These are phyloP conservation scores for Amphiprion ocellaris DNA, from an alignment of 2,113 vertebrate species.

Conservation along the genomic window DNA sequence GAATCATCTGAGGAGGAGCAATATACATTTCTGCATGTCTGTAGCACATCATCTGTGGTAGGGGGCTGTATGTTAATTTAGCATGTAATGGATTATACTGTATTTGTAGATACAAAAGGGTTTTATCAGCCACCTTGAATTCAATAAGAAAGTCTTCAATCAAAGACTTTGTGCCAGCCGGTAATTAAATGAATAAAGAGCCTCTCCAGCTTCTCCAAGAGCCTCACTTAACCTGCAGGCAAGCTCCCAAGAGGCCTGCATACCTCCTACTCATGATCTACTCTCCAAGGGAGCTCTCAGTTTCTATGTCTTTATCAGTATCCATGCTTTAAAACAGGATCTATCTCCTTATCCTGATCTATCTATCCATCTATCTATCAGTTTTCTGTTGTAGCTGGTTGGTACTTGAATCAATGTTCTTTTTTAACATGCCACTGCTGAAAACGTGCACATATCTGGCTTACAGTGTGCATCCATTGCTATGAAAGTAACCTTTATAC, in stretches of 20 bases:
- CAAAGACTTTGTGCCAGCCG: conserved; percentile 60
- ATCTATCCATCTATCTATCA: neutral
- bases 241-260: conserved; percentile 57
- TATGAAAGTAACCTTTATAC: neutral
- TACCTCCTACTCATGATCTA: conserved; percentile 60
- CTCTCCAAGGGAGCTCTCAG: conserved; percentile 43
- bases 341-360: neutral
- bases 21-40: neutral
- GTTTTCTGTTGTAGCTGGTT: neutral
- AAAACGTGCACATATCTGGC: neutral
- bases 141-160: conserved; percentile 64
- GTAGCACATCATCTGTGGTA: neutral
- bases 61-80: neutral
- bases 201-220: conserved; percentile 58
- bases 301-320: conserved; percentile 33
- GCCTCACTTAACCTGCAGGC: conserved; percentile 73
- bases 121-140: conserved; percentile 35
- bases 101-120: neutral
- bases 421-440: neutral
- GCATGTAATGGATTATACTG: neutral
- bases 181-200: conserved; percentile 75
- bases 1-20: neutral
- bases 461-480: neutral
- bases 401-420: neutral
- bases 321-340: conserved; percentile 4